These are phyloP conservation scores for Drosophila ezoana DNA, from an alignment of 2,888 invertebrate genomes.

Conservation along the genomic window DNA sequence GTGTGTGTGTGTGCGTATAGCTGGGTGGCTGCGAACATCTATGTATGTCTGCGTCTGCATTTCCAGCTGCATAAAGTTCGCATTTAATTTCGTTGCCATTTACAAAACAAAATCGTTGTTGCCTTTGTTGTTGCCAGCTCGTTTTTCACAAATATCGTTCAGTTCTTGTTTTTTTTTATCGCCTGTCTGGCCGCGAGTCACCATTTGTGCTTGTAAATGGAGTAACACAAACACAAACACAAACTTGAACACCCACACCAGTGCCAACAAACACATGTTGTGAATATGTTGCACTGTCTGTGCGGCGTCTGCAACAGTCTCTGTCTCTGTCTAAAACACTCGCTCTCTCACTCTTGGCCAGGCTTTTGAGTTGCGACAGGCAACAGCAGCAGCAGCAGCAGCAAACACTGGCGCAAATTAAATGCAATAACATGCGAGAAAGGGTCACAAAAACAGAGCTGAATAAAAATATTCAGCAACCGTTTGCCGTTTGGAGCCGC, in stretches of 20 bases:
- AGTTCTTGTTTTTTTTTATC: constrained; percentile 41
- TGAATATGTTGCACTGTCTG: constrained; percentile 63
- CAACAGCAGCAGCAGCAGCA: constrained; percentile 3
- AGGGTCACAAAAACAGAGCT: constrained; percentile 38
- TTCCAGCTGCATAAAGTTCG: constrained; percentile 75
- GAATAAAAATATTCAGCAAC: constrained; percentile 57
- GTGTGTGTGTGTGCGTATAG: constrained; percentile 16
- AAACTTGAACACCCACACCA: constrained; percentile 25
- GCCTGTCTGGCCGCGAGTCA: constrained; percentile 75
- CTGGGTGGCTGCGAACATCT: too few relatives aligned
- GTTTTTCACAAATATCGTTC: constrained; percentile 48
- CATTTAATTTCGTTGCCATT: constrained; percentile 75
- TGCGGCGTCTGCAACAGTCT: constrained; percentile 52
- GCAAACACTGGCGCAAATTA: constrained; percentile 69
- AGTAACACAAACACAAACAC: constrained; percentile 31
- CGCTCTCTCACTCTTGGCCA: neutral
- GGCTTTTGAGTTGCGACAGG: neutral
- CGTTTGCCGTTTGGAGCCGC: constrained; percentile 53
- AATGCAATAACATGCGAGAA: constrained; percentile 71
- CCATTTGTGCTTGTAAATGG: constrained; percentile 60
- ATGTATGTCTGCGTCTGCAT: constrained; percentile 55
- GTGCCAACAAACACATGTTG: constrained; percentile 33
- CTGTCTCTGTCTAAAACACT: constrained; percentile 8
- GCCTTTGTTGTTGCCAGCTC: constrained; percentile 1
- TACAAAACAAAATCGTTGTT: constrained; percentile 35